Percentiles rank a stretch among this genome's conserved stretches.
phyloP scores from a whole-genome alignment of 2,888 invertebrate species.

The Hermodice carunculata region DNA sequence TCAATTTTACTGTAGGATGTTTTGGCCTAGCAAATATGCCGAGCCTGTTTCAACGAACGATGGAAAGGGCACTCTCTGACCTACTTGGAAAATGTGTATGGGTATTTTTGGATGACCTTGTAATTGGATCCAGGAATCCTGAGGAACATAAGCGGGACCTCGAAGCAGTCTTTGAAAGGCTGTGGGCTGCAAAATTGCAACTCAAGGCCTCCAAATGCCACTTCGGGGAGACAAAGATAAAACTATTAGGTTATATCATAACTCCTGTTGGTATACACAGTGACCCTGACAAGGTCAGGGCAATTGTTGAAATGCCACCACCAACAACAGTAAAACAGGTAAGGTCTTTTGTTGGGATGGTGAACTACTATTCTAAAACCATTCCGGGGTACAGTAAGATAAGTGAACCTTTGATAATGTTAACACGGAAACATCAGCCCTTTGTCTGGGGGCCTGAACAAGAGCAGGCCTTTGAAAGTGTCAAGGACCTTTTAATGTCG shows the following conservation, averaged over 20 bases:
- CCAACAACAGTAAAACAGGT: constrained; percentile 12
- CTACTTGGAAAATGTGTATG: constrained; percentile 4
- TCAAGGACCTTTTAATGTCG: constrained; percentile 4
- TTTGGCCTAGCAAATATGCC: constrained; percentile 35
- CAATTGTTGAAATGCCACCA: constrained; percentile 9
- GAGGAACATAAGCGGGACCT: too few species aligned
- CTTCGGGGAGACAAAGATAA: constrained; percentile 19
- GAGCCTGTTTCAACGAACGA: constrained; percentile 22
- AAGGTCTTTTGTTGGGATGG: too few species aligned
- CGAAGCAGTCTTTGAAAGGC: too few species aligned
- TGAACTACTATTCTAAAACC: constrained; percentile 15
- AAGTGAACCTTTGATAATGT: constrained; percentile 5
- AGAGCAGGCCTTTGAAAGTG: not conserved
- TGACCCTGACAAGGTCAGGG: constrained; percentile 26
- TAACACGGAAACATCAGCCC: not conserved
- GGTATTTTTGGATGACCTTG: constrained; percentile 35
- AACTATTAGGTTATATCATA: constrained; percentile 25
- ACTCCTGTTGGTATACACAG: constrained; percentile 20
- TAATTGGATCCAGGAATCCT: too few species aligned
- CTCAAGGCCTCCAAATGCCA: constrained; percentile 33
- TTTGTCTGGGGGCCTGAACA: constrained; percentile 1
- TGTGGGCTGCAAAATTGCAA: too few species aligned
- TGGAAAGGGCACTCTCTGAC: constrained; percentile 19
- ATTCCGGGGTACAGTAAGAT: constrained; percentile 15
- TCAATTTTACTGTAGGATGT: constrained; percentile 25